phyloP scores from a whole-genome alignment of 2,888 invertebrate species.

The Chironomus tentans region DNA sequence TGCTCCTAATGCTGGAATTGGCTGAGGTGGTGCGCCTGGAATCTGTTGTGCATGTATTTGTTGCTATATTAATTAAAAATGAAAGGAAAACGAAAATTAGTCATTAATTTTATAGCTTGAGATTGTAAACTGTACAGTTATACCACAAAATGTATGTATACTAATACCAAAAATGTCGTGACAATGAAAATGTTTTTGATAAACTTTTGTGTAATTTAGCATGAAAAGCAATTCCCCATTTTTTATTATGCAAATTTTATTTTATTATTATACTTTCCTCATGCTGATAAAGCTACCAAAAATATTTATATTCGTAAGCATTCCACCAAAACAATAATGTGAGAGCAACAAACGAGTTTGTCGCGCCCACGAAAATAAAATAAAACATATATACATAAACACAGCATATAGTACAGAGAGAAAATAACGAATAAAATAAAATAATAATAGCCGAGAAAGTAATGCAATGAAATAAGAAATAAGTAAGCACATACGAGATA shows the following conservation, averaged over 20 bases:
- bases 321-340: background rate
- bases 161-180: background rate
- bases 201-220: background rate
- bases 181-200: slow-evolving; percentile 16
- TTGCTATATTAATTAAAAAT: slow-evolving; percentile 51
- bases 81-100: background rate
- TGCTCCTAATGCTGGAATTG: slow-evolving; percentile 45
- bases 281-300: background rate
- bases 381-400: background rate
- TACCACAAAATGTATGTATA: slow-evolving; percentile 25
- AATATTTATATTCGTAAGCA: background rate
- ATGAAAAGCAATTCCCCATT: background rate
- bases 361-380: background rate
- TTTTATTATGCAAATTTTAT: slow-evolving; percentile 5
- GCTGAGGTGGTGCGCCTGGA: slow-evolving; percentile 49
- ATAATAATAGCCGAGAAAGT: background rate
- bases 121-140: slow-evolving; percentile 29
- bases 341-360: background rate
- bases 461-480: too few species aligned
- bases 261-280: background rate
- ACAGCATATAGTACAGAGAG: background rate
- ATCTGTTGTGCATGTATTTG: slow-evolving; percentile 84
- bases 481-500: too few species aligned
- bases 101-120: background rate
- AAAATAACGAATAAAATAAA: background rate